Percentiles rank a stretch among this genome's conserved stretches.
phyloP scores from a whole-genome alignment of 2,888 invertebrate genomes.

The Liposcelis brunnea region DNA sequence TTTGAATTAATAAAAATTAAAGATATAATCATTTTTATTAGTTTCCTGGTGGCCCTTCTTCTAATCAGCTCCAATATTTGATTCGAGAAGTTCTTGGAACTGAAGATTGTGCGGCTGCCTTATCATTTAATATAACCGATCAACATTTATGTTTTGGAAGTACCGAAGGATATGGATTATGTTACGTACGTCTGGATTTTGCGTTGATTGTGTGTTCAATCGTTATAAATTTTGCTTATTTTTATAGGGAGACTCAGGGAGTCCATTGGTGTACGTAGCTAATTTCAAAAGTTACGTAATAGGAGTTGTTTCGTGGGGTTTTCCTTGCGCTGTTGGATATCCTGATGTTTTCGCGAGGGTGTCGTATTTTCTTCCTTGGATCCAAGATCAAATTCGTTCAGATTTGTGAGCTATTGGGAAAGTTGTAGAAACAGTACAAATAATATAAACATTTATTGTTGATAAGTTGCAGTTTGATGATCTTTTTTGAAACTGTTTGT shows the following conservation, averaged over 20 bases:
- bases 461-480: too few relatives aligned
- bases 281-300: conserved; percentile 17
- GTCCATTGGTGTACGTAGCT: conserved; percentile 13
- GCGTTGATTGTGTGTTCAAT: too few relatives aligned
- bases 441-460: too few relatives aligned
- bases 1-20: too few relatives aligned
- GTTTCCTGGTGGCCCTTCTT: neutral
- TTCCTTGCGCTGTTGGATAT: conserved; percentile 27
- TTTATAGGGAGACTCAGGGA: conserved; percentile 6
- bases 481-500: too few relatives aligned
- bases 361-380: conserved; percentile 26
- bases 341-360: conserved; percentile 30
- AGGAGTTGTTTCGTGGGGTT: conserved; percentile 30
- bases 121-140: neutral
- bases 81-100: neutral
- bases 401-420: too few relatives aligned
- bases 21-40: too few relatives aligned
- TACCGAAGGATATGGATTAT: conserved; percentile 12
- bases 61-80: conserved; percentile 10
- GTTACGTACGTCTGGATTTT: conserved; percentile 13
- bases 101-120: conserved; percentile 3
- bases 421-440: too few relatives aligned
- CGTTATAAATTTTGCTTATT: too few relatives aligned
- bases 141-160: conserved; percentile 12
- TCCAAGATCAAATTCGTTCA: conserved; percentile 19